Conservation (phyloP, 2,113 vertebrate species). For the Seriola rivoliana region DNA sequence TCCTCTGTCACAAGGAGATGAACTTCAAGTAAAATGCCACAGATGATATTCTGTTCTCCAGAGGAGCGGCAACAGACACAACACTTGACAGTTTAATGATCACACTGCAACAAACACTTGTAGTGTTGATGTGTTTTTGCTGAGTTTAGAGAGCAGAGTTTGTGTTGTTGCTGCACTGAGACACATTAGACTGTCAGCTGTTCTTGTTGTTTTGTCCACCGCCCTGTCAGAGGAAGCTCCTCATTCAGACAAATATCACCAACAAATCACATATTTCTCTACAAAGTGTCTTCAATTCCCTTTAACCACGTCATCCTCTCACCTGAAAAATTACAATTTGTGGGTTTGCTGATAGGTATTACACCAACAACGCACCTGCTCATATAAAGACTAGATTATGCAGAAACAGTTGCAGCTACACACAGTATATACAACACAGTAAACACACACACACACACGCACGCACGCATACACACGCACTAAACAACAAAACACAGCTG, state of each 20-base stretch:
- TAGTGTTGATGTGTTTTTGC: too few species aligned
- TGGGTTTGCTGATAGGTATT: constrained; percentile 40
- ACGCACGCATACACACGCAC: constrained; percentile 15
- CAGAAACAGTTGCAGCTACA: neutral
- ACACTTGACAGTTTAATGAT: neutral
- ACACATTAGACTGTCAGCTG: neutral
- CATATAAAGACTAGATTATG: constrained; percentile 1
- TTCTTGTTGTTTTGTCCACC: constrained; percentile 15
- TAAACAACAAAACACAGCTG: constrained; percentile 23
- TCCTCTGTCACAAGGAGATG: neutral
- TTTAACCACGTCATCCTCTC: neutral
- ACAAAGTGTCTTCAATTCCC: neutral
- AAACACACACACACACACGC: neutral
- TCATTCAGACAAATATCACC: neutral
- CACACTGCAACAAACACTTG: neutral
- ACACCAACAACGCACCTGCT: constrained; percentile 24
- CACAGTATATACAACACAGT: neutral
- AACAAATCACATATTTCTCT: too few species aligned
- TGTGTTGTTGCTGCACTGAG: neutral
- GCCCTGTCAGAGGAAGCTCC: neutral
- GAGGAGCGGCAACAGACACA: neutral
- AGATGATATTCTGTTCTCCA: neutral
- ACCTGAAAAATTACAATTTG: constrained; percentile 65
- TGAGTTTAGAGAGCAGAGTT: neutral
- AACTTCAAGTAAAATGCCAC: neutral